Evolutionary conservation across 2,113 vertebrate genomes (phyloP).

Genomic region (Cepphus grylle): DNA sequence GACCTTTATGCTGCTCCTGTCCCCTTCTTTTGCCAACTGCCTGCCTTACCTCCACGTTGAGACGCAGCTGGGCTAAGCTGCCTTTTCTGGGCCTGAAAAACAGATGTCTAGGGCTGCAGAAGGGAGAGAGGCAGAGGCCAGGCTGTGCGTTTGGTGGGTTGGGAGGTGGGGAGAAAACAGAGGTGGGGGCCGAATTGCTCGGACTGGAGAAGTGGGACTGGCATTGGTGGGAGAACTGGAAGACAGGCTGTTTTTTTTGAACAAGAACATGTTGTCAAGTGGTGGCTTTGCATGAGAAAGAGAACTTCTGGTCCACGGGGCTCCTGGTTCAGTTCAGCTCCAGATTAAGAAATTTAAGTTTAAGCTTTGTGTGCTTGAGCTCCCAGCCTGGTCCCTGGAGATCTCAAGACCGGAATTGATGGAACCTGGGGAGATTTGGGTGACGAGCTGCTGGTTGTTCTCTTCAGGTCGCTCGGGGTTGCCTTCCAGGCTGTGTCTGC

Average conservation of each 20-base stretch:
- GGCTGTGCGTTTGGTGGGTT: background rate
- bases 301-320: background rate
- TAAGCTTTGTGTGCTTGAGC: background rate
- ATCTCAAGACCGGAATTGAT: background rate
- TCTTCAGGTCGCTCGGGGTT: fast-evolving
- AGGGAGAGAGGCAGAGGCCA: background rate
- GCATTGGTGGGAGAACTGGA: background rate
- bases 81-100: background rate
- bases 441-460: background rate
- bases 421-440: background rate
- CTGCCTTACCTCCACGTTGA: fast-evolving
- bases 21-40: background rate
- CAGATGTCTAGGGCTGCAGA: background rate
- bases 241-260: background rate
- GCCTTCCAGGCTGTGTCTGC: background rate
- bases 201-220: background rate
- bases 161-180: background rate
- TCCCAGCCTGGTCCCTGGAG: background rate
- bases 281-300: background rate
- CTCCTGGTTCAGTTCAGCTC: background rate
- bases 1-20: background rate
- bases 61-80: background rate
- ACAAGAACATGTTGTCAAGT: background rate
- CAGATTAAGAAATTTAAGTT: background rate
- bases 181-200: background rate